These are phyloP conservation scores for Lagorchestes hirsutus DNA, from an alignment of 2,797 vertebrate species.

Conservation along the genomic window DNA sequence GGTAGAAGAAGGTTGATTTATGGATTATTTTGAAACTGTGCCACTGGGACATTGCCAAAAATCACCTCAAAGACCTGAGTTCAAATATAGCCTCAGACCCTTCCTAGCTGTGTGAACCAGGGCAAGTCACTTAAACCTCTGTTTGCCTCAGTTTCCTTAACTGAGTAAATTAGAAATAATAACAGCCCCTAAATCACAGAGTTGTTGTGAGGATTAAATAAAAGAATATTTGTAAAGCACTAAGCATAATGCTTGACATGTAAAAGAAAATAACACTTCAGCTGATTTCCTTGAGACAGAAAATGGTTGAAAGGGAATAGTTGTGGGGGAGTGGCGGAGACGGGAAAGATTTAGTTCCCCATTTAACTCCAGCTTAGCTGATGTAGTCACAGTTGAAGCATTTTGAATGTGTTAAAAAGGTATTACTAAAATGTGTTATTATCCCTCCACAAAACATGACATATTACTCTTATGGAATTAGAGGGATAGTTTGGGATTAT, in stretches of 20 bases:
- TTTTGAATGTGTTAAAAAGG: not conserved
- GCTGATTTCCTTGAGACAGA: not conserved
- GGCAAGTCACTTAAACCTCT: not conserved
- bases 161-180: not conserved
- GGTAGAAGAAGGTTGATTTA: not conserved
- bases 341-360: not conserved
- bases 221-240: not conserved
- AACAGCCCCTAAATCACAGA: not conserved
- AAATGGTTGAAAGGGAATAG: not conserved
- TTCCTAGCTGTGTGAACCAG: not conserved
- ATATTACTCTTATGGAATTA: not conserved
- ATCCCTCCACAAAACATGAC: not conserved
- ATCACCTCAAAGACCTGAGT: not conserved
- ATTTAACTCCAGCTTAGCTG: not conserved
- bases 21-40: not conserved
- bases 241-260: not conserved
- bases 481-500: not conserved
- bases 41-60: not conserved
- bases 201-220: not conserved
- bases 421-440: not conserved
- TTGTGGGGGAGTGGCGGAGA: not conserved
- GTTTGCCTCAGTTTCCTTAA: not conserved
- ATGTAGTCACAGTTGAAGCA: not conserved
- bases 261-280: not conserved
- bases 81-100: not conserved